Evolutionary conservation across 2,888 invertebrate genomes (phyloP).

Genomic region (Palloptera scutellata): DNA sequence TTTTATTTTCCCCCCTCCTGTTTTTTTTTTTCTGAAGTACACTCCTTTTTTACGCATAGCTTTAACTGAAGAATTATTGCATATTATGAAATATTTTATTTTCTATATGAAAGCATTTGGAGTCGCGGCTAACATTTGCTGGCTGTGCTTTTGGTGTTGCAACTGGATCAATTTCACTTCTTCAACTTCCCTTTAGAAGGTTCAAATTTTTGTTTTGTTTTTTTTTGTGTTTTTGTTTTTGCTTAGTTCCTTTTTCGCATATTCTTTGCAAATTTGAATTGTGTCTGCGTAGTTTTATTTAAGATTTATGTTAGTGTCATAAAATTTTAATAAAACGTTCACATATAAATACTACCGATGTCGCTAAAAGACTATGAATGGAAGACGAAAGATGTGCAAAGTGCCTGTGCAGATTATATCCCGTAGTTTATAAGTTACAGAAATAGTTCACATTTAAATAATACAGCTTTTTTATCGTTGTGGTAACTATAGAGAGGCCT

Average conservation of each 20-base stretch:
- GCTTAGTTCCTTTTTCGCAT: conserved; percentile 27
- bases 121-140: background rate
- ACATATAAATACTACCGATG: no score
- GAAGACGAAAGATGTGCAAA: no score
- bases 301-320: conserved; percentile 62
- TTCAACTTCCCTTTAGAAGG: conserved; percentile 34
- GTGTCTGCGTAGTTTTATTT: conserved; percentile 54
- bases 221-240: conserved; percentile 24
- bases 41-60: background rate
- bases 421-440: no score
- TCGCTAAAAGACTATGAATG: no score
- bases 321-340: conserved; percentile 59
- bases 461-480: no score
- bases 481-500: no score
- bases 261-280: conserved; percentile 50
- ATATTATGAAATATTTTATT: conserved; percentile 56
- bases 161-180: conserved; percentile 61
- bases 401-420: no score
- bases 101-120: conserved; percentile 42
- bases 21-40: background rate
- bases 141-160: conserved; percentile 35
- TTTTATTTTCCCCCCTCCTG: background rate
- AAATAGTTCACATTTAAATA: no score
- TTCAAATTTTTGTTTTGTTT: conserved; percentile 22
- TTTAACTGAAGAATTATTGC: conserved; percentile 52